Evolutionary conservation across 2,888 invertebrate species (phyloP).

Genomic region (Drosophila birchii): DNA sequence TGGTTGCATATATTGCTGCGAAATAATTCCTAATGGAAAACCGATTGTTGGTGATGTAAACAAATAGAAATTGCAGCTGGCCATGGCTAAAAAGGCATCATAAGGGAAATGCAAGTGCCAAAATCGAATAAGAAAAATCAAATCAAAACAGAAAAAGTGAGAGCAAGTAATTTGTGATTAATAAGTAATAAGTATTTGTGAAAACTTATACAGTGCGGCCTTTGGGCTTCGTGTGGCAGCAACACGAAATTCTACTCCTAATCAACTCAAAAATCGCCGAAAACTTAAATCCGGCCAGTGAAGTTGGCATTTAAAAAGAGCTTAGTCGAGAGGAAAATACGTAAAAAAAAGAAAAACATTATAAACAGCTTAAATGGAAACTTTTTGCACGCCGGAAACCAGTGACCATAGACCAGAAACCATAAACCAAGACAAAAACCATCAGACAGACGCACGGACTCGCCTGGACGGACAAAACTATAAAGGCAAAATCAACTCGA

Average conservation of each 20-base stretch:
- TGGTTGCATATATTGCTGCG: neutral
- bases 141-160: slow-evolving; percentile 28
- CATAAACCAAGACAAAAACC: slow-evolving; percentile 73
- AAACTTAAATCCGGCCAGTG: slow-evolving; percentile 41
- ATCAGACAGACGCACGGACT: slow-evolving; percentile 20
- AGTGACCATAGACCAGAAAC: slow-evolving; percentile 64
- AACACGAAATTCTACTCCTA: slow-evolving; percentile 1
- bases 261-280: slow-evolving; percentile 22
- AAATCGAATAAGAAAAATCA: slow-evolving; percentile 11
- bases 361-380: slow-evolving; percentile 72
- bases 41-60: slow-evolving; percentile 39
- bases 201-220: slow-evolving; percentile 11
- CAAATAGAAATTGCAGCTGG: slow-evolving; percentile 51
- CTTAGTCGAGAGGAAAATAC: slow-evolving; percentile 32
- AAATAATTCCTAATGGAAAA: slow-evolving; percentile 31
- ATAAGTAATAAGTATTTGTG: slow-evolving; percentile 6
- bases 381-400: slow-evolving; percentile 49
- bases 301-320: slow-evolving; percentile 40
- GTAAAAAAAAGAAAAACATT: slow-evolving; percentile 43
- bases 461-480: slow-evolving; percentile 39
- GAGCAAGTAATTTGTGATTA: slow-evolving; percentile 13
- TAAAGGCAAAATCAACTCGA: slow-evolving; percentile 56
- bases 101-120: slow-evolving; percentile 17
- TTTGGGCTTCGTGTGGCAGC: neutral
- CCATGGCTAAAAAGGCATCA: neutral